Conservation (phyloP, 2,113 vertebrate genomes). For the Helogale parvula region DNA sequence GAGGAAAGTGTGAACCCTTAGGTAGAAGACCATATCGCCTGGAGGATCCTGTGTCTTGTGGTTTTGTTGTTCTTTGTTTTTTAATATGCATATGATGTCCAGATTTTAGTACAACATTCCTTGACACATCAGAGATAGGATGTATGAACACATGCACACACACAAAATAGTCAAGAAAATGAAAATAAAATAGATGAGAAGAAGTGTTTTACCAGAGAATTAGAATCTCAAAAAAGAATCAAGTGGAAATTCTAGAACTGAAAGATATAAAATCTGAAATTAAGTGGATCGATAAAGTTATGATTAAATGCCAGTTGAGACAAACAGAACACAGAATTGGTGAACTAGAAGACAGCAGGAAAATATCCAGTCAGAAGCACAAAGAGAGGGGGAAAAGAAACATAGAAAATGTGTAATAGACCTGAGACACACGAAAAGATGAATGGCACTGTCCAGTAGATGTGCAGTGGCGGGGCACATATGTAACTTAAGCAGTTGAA, state of each 20-base stretch:
- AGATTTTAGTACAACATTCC: neutral
- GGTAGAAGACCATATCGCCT: neutral
- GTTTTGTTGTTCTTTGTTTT: neutral
- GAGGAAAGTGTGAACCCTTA: neutral
- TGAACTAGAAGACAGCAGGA: neutral
- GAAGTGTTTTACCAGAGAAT: neutral
- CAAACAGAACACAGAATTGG: neutral
- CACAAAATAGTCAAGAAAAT: neutral
- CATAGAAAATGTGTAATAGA: neutral
- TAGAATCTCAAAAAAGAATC: constrained; percentile 24
- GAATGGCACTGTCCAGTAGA: neutral
- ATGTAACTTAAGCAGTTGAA: neutral
- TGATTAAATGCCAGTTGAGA: neutral
- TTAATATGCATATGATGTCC: neutral
- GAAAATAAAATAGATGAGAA: neutral
- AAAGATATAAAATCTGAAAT: constrained; percentile 5
- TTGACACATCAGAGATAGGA: neutral
- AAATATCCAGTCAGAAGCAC: neutral
- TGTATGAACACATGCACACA: neutral
- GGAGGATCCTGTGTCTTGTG: neutral
- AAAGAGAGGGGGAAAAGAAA: neutral
- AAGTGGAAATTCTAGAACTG: neutral
- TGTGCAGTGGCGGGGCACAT: neutral
- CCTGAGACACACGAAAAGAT: neutral
- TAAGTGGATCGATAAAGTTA: neutral